A percentile compares a stretch with the other conserved stretches of the same genome.
phyloP scores from a whole-genome alignment of 2,888 invertebrate genomes.

The Tromatobia lineatoria region DNA sequence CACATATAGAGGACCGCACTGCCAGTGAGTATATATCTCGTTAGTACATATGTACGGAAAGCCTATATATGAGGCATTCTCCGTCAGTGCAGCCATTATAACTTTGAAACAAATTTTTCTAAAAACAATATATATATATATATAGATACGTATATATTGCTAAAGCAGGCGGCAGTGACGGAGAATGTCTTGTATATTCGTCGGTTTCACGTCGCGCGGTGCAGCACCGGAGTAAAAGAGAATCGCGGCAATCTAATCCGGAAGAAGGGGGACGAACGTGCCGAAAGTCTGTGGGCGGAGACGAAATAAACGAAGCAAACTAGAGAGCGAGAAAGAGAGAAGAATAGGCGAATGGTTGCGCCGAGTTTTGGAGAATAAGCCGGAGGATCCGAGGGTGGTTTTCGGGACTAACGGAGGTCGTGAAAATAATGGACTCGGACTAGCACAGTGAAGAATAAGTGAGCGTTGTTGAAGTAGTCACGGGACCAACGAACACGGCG shows the following conservation, averaged over 20 bases:
- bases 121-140: too few relatives aligned
- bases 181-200: background rate
- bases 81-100: too few relatives aligned
- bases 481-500: background rate
- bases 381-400: constrained; percentile 50
- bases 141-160: too few relatives aligned
- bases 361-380: constrained; percentile 4
- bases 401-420: constrained; percentile 52
- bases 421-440: constrained; percentile 45
- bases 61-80: too few relatives aligned
- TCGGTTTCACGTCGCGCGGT: background rate
- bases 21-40: constrained; percentile 28
- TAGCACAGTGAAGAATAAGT: constrained; percentile 44
- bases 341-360: constrained; percentile 19
- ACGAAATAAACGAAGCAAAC: constrained; percentile 35
- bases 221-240: constrained; percentile 21
- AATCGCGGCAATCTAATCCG: constrained; percentile 51
- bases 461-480: constrained; percentile 30
- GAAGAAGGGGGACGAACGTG: constrained; percentile 57
- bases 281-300: constrained; percentile 54
- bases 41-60: constrained; percentile 42
- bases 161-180: too few relatives aligned
- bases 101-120: too few relatives aligned
- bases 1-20: background rate
- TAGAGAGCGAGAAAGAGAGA: constrained; percentile 5